A percentile compares a stretch with the other conserved stretches of the same genome.
phyloP scores from a whole-genome alignment of 2,888 invertebrate genomes.

The Corbicula japonica region DNA sequence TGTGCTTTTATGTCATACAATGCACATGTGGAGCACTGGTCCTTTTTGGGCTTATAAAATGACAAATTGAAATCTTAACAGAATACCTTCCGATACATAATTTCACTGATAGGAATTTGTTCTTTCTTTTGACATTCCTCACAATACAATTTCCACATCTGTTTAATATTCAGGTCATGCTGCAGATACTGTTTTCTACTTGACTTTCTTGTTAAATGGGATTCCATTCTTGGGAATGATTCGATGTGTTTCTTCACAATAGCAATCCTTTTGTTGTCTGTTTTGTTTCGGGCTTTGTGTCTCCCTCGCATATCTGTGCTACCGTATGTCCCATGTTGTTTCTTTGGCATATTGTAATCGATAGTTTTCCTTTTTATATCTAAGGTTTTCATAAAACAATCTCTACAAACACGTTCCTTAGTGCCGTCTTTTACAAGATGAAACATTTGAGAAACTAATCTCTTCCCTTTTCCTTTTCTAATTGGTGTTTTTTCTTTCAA shows the following conservation, averaged over 20 bases:
- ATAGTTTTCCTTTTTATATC: conserved; percentile 24
- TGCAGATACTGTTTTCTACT: conserved; percentile 16
- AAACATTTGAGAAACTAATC: background rate
- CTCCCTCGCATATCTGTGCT: conserved; percentile 16
- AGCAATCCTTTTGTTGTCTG: background rate
- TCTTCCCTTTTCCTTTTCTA: conserved; percentile 10
- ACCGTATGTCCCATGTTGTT: conserved; percentile 10
- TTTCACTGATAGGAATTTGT: background rate
- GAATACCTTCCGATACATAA: conserved; percentile 20
- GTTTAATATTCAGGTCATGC: conserved; percentile 20
- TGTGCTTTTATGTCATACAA: conserved; percentile 21
- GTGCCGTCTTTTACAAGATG: background rate
- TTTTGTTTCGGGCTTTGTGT: conserved; percentile 14
- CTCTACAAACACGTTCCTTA: conserved; percentile 4
- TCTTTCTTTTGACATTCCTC: conserved; percentile 2
- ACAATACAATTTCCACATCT: conserved; percentile 7
- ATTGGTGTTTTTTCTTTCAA: background rate
- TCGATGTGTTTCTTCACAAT: conserved; percentile 19
- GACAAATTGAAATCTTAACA: conserved; percentile 28
- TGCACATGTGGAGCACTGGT: conserved; percentile 44
- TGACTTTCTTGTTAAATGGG: conserved; percentile 25
- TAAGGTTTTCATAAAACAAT: conserved; percentile 9
- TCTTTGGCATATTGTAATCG: background rate
- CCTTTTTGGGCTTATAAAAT: conserved; percentile 29
- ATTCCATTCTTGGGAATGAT: conserved; percentile 29